Evolutionary conservation across 2,888 invertebrate species (phyloP), one percentile per base, ranked within the genome.

Genomic region (Chrysotoxum bicinctum): DNA sequence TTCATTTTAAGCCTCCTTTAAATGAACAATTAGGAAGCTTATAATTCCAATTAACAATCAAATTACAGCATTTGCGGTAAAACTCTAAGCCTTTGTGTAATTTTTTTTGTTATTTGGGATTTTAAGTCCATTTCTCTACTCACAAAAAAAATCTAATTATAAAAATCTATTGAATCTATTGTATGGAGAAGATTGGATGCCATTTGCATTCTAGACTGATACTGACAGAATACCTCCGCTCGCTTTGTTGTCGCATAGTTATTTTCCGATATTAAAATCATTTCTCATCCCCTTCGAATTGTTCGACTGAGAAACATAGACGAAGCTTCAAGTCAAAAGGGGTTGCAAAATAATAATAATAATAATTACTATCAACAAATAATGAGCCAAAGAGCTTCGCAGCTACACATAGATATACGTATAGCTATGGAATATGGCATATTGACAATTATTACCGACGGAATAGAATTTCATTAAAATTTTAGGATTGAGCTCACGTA

Each of bases 401-500:
- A 40, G 68, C 40, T 45, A 9, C 30, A 50, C 7, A 3, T n/a
- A 23, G 1, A 12, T 14, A 2, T 14, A 16, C 16, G 1, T 54
- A 32, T 12, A 32, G 2, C 2, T 16, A 19, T 32, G 9, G 32
- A 9, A n/a, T 19, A 16, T 5, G 9, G 10, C 21, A 76, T 68
- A 68, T 76, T 82, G 66, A 68, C 72, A 68, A 76, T 81, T 45
- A 64, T 60, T 60, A 64, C 14, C 56, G 23, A 2, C 48, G 21
- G 66, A 68, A 76, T 82, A 77, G 77, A 77, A 77, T 77, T 82
- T 73, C 78, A 64, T 62, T 64, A 48, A 56, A 82, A 48, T 77
- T 83, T 74, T 69, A 83, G 74, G 48, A 78, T 83, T 74, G 50
- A 43, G 16, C 52, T 74, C 83, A 83, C 83, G 83, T 83, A 78